Evolutionary conservation across 2,797 vertebrate genomes (phyloP).

Genomic region (Myotis pilosus): DNA sequence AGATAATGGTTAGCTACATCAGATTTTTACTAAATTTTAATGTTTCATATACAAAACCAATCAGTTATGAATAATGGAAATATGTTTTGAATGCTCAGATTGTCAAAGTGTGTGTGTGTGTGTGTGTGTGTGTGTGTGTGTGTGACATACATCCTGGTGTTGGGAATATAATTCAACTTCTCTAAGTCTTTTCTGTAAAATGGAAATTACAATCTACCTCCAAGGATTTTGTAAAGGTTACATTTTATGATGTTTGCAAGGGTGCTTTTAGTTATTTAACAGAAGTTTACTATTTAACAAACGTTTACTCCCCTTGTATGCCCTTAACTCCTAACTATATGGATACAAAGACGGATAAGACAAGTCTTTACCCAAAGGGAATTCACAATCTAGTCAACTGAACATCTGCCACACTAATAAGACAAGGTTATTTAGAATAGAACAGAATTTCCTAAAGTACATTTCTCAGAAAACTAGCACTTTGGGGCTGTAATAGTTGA

Average conservation of each 20-base stretch:
- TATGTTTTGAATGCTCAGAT: neutral
- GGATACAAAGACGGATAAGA: neutral
- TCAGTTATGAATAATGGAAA: neutral
- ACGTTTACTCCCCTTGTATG: neutral
- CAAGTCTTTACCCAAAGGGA: neutral
- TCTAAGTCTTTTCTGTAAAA: conserved; percentile 35
- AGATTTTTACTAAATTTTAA: conserved; percentile 42
- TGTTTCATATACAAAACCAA: neutral
- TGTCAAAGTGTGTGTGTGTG: neutral
- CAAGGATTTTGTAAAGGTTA: conserved; percentile 18
- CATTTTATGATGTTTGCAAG: conserved; percentile 33
- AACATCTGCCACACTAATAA: neutral
- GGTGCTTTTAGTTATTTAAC: neutral
- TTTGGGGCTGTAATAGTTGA: neutral
- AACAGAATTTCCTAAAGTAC: neutral
- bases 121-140: neutral
- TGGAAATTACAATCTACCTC: neutral
- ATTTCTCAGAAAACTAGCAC: conserved; percentile 26
- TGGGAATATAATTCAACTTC: conserved; percentile 11
- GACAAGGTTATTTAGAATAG: neutral
- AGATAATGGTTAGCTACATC: neutral
- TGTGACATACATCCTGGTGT: neutral
- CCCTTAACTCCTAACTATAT: conserved; percentile 2
- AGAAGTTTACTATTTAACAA: conserved; percentile 43
- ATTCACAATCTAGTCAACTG: conserved; percentile 1